Evolutionary conservation across 35 echinoderm and acorn worm species (phyloP).

Genomic region (Eucidaris tribuloides): DNA sequence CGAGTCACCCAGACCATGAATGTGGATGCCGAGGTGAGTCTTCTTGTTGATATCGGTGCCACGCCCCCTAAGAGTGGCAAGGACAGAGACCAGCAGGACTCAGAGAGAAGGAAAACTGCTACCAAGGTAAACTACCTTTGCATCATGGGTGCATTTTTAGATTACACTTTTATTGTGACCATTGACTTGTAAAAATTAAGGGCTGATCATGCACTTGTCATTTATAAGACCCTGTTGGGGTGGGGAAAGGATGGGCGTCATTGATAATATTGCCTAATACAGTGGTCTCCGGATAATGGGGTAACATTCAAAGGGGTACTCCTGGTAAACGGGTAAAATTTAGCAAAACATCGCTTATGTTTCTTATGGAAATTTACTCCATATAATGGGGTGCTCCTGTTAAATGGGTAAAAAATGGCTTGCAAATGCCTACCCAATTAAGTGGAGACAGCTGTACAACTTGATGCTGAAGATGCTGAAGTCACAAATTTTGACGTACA

Average conservation of each 20-base stretch:
- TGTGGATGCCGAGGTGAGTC: conserved; percentile 64
- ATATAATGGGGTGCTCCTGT: too few relatives aligned
- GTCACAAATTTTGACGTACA: too few relatives aligned
- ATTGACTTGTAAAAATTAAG: background rate
- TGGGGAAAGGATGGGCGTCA: background rate
- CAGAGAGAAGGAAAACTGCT: conserved; percentile 54
- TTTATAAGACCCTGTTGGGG: background rate
- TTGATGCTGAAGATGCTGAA: background rate
- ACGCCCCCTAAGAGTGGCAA: conserved; percentile 39
- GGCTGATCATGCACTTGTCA: background rate
- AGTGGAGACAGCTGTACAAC: too few relatives aligned
- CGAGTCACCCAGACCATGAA: conserved; percentile 75
- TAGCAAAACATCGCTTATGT: too few relatives aligned
- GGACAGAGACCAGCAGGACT: conserved; percentile 52
- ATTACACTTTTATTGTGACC: background rate
- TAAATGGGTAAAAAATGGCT: too few relatives aligned
- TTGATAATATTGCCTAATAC: background rate
- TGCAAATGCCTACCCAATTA: too few relatives aligned
- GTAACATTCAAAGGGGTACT: too few relatives aligned
- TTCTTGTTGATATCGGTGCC: conserved; percentile 42
- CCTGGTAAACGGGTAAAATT: too few relatives aligned
- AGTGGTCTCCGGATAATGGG: too few relatives aligned
- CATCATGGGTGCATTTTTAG: background rate
- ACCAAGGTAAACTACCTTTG: conserved; percentile 40
- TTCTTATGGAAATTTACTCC: too few relatives aligned